Evolutionary conservation across 2,888 invertebrate species (phyloP), one percentile per base, ranked within the genome.

Genomic region (Melipona bicolor): DNA sequence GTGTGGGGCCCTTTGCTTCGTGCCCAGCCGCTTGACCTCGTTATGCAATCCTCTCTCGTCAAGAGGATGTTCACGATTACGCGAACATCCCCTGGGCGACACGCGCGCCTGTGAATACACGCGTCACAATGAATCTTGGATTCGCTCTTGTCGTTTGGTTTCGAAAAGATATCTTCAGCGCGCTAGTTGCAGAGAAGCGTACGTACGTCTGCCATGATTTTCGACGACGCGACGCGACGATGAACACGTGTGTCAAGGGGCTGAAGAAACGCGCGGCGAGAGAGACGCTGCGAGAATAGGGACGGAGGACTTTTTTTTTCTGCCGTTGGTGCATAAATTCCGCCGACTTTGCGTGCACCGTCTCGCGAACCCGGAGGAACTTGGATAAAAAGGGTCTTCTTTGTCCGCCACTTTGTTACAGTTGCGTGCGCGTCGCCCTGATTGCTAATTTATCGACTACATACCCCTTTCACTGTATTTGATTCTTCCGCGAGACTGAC

Each of bases 311-410:
- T 32, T 32, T 32, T 4, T 32, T 82, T 88, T 87, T 88, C 88
- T 86, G 85, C 84, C 72, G 68, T 56, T 75, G 83, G 79, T 81
- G 85, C 87, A 88, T 88, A 87, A 88, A 90, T 88, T 84, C 87
- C 83, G 88, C 73, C 85, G 86, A 88, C 87, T 87, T 87, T 81
- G 89, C 88, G 88, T 79, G 88, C 88, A 84, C 87, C 88, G 89
- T 87, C 87, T 90, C 88, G 81, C 84, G 88, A 90, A 90, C 88
- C 86, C 85, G 78, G 83, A 79, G 89, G 89, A 90, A 89, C 89
- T 87, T 88, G 89, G 85, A 85, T 87, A 89, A 89, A 90, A 89
- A 87, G 83, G 82, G 86, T 83, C 77, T 86, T 86, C 83, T 83
- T 89, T 88, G 85, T 79, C 79, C 76, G 83, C 81, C 87, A 83